A percentile compares a stretch with the other conserved stretches of the same genome.
phyloP scores from a whole-genome alignment of 2,888 invertebrate genomes.

The Trisateles emortualis region DNA sequence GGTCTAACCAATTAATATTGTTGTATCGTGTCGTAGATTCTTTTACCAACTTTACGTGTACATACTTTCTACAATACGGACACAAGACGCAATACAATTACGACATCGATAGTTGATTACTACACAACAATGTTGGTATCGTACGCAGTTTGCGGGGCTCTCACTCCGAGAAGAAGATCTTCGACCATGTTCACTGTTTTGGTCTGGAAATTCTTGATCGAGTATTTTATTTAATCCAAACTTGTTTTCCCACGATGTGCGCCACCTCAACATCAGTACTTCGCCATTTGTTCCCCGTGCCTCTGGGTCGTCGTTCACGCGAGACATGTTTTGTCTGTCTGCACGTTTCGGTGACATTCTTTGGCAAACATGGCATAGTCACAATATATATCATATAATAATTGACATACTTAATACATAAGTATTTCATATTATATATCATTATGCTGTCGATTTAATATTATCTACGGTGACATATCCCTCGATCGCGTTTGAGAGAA shows the following conservation, averaged over 20 bases:
- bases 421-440: too few species aligned
- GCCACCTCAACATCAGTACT: background rate
- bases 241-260: background rate
- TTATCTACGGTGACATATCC: too few species aligned
- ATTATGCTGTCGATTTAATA: too few species aligned
- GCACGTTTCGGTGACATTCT: background rate
- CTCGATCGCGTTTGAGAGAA: too few species aligned
- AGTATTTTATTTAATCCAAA: background rate
- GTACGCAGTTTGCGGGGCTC: background rate
- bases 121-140: background rate
- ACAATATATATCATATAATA: background rate
- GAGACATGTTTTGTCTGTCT: slow-evolving; percentile 5
- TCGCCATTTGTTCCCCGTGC: background rate
- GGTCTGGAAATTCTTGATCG: background rate
- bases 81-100: too few species aligned
- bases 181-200: background rate
- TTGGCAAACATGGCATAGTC: background rate
- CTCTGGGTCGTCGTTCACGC: background rate
- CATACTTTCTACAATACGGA: too few species aligned
- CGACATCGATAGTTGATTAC: background rate
- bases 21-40: too few species aligned
- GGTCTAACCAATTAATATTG: too few species aligned
- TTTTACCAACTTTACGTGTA: too few species aligned
- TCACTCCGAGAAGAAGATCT: background rate
- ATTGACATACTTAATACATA: background rate